Evolutionary conservation across 1,140 invertebrate species (phyloP).

Genomic region (Leptinotarsa texana): DNA sequence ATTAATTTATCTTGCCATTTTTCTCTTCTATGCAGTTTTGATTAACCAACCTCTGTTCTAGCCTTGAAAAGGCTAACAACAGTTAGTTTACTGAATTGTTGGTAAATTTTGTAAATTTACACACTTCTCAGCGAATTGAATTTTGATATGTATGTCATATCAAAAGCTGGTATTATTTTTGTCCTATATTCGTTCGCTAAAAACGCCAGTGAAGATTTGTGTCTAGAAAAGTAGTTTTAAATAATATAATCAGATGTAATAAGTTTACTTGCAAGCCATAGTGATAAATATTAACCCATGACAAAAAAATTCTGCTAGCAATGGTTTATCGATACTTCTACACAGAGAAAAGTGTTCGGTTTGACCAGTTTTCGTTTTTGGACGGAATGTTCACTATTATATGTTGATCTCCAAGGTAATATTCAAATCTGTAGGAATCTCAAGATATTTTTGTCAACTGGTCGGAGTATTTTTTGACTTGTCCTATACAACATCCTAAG

Average conservation of each 20-base stretch:
- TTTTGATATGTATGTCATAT: too few species aligned
- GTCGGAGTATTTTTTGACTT: conserved; percentile 5
- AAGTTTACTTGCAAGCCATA: conserved; percentile 45
- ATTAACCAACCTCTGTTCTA: too few species aligned
- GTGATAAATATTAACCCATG: conserved; percentile 39
- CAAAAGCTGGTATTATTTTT: not conserved
- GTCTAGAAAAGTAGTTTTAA: conserved; percentile 46
- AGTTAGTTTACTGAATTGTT: not conserved
- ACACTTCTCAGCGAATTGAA: too few species aligned
- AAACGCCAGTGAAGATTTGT: conserved; percentile 43
- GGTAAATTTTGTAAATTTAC: too few species aligned
- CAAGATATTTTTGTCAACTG: not conserved
- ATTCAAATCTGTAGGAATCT: not conserved
- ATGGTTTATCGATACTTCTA: conserved; percentile 21
- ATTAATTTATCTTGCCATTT: conserved; percentile 22
- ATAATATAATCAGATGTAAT: conserved; percentile 47
- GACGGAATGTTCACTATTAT: not conserved
- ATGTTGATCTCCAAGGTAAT: not conserved
- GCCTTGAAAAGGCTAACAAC: too few species aligned
- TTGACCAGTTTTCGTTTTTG: conserved; percentile 19
- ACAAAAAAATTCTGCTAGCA: conserved; percentile 29
- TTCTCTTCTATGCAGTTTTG: too few species aligned
- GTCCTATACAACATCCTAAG: not conserved
- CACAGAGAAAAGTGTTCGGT: conserved; percentile 13
- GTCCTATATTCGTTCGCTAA: conserved; percentile 29